Percentiles rank a stretch among this genome's conserved stretches.
These are phyloP conservation scores for Platanista minor DNA, from an alignment of 2,113 vertebrate species.

Conservation along the genomic window DNA sequence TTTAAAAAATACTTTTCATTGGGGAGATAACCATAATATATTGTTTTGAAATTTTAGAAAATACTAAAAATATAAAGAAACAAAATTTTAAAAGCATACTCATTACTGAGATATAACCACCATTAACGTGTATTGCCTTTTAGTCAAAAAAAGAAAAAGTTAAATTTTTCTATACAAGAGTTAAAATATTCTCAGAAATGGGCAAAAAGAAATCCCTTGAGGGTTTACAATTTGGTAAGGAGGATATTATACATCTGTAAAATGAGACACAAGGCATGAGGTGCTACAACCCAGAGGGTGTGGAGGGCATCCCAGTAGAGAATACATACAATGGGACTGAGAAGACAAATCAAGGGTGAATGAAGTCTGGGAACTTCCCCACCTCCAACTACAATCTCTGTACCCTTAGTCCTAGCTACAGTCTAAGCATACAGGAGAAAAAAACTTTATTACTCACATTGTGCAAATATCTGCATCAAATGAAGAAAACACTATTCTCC, in stretches of 20 bases:
- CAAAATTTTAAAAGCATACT: neutral
- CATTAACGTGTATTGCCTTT: neutral
- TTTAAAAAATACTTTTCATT: neutral
- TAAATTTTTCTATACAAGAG: neutral
- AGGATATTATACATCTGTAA: neutral
- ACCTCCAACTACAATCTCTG: neutral
- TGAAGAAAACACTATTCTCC: conserved; percentile 95
- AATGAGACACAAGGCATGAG: neutral
- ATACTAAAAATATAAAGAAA: conserved; percentile 8
- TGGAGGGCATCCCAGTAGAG: neutral
- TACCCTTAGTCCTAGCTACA: neutral
- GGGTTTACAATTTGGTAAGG: neutral
- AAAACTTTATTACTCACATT: conserved; percentile 85
- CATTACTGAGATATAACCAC: neutral
- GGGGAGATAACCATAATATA: neutral
- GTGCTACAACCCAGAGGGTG: neutral
- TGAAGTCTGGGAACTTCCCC: neutral
- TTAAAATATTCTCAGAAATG: neutral
- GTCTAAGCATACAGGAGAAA: neutral
- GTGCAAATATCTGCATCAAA: conserved; percentile 97
- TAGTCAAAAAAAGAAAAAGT: neutral
- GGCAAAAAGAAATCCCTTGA: neutral
- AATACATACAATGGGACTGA: neutral
- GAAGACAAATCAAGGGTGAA: neutral
- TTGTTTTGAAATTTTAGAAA: conserved; percentile 24